These are phyloP conservation scores for Atta cephalotes DNA, from an alignment of 1,140 invertebrate genomes.

Conservation along the genomic window DNA sequence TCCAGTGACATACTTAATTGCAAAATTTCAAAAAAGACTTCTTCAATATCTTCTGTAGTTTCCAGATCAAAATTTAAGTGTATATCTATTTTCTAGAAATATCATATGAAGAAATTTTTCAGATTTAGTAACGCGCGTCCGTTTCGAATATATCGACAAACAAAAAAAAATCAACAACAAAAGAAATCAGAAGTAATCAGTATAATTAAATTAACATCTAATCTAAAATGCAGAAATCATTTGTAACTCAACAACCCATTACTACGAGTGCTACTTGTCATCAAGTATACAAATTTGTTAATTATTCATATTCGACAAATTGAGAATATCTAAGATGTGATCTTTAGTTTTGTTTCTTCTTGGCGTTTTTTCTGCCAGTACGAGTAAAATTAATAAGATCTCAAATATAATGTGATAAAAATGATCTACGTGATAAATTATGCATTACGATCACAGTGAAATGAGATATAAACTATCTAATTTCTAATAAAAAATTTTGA, in stretches of 20 bases:
- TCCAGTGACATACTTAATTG: too few relatives aligned
- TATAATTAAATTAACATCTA: constrained; percentile 41
- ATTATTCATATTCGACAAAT: neutral
- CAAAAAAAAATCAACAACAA: too few relatives aligned
- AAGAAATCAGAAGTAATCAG: neutral
- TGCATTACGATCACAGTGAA: neutral
- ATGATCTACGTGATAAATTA: neutral
- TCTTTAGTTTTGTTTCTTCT: constrained; percentile 11
- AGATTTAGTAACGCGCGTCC: too few relatives aligned
- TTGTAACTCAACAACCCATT: neutral
- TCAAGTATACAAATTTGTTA: constrained; percentile 24
- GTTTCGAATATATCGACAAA: too few relatives aligned
- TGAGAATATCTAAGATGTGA: too few relatives aligned
- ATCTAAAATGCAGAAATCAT: constrained; percentile 2
- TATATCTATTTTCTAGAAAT: too few relatives aligned
- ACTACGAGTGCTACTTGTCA: neutral
- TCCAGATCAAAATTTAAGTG: too few relatives aligned
- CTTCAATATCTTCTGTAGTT: too few relatives aligned
- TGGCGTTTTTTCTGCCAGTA: constrained; percentile 8
- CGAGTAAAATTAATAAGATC: constrained; percentile 28
- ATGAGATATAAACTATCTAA: neutral
- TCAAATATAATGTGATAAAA: neutral
- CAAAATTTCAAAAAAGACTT: too few relatives aligned
- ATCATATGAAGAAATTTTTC: too few relatives aligned
- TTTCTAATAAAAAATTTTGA: neutral